Base-by-base conservation (phyloP, 2,888 invertebrate species). In the Rhagium mordax region DNA sequence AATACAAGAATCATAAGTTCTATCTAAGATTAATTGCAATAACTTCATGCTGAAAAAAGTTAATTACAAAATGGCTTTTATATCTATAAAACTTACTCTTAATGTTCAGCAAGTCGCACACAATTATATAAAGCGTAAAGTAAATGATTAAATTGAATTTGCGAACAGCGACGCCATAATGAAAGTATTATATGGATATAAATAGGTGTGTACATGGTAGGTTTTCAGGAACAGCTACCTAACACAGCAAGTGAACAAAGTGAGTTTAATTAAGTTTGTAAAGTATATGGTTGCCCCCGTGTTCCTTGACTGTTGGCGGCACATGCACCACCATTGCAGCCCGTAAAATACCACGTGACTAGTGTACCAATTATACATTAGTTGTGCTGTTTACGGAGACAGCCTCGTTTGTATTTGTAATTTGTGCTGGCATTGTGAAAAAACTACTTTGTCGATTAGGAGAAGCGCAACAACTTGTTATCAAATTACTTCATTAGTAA, bases 241-340 rank as follows among this genome's bases (percentile, higher is more conserved):
- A 51, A 41, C 55, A 41, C 29, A 21, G 57, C 71, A 57, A 69
- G 51, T 64, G 72, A 65, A 70, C 70, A 66, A 74, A 70, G 70
- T 74, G 49, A 61, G 70, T 74, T 74, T 74, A 74, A 74, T 74
- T 74, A 74, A 74, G 70, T 70, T 70, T 60, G 51, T 70, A 74
- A 70, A 70, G 70, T 70, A 66, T 70, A 67, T 61, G 72, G 72
- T 72, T 72, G 62, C 68, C 57, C 29, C 18, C 55, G 55, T 57
- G 48, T 48, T 72, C 49, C 64, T 48, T 61, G 69, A 72, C 68
- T 69, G 68, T 65, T 72, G 57, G 55, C 69, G 57, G 65, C 72
- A 72, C 72, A 69, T 72, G 72, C 60, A 71, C 62, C 62, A 24
- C 59, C 64, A 71, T 60, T 66, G 66, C 62, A 72, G 64, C 64